phyloP scores from a whole-genome alignment of 2,797 vertebrate species.

The Enteromius radiatus region DNA sequence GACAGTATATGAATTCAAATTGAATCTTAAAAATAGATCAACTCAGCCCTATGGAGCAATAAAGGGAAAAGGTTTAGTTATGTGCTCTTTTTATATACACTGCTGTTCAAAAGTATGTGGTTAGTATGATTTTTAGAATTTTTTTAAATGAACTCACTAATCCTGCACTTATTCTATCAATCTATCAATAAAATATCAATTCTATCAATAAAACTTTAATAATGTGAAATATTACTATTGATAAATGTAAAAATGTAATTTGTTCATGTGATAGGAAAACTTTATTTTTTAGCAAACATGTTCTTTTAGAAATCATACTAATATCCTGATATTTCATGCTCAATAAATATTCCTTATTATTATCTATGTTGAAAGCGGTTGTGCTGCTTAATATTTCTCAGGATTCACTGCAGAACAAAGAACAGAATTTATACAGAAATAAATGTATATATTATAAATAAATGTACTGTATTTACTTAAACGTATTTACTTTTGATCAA shows the following conservation, averaged over 20 bases:
- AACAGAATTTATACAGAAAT: background rate
- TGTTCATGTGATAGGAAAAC: background rate
- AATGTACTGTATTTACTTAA: background rate
- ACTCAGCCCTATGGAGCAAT: background rate
- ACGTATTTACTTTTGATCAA: background rate
- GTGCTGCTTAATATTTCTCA: background rate
- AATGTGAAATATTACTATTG: background rate
- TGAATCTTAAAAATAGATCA: background rate
- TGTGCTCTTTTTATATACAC: background rate
- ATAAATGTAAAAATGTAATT: background rate
- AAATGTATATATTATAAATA: no score
- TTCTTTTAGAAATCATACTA: background rate
- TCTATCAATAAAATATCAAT: no score
- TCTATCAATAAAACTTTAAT: no score
- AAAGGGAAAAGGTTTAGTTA: background rate
- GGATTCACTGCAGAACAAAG: background rate
- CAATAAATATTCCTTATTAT: no score
- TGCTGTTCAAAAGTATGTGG: background rate
- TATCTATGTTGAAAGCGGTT: background rate
- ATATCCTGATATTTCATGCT: background rate
- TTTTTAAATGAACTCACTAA: background rate
- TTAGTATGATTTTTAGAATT: background rate
- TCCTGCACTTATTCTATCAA: background rate
- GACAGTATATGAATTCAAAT: constrained; percentile 8
- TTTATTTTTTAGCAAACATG: background rate